These are phyloP conservation scores for Synergus gifuensis DNA, from an alignment of 2,888 invertebrate genomes.

Conservation along the genomic window DNA sequence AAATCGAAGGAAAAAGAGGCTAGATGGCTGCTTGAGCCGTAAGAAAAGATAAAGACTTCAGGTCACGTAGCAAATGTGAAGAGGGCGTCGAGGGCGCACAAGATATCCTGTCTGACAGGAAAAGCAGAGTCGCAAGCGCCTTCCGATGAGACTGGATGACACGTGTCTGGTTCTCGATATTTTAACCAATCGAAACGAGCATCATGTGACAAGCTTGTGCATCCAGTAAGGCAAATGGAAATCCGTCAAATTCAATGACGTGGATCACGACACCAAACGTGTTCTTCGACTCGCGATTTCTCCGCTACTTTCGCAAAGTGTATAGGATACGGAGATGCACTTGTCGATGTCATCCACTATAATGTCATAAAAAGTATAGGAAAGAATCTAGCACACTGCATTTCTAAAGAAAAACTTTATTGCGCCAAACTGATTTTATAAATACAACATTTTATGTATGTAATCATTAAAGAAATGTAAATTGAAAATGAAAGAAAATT, in stretches of 20 bases:
- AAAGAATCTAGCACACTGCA: background rate
- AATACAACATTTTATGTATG: too few relatives aligned
- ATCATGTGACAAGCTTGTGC: conserved; percentile 1
- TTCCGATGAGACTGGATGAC: conserved; percentile 29
- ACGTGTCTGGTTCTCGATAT: conserved; percentile 27
- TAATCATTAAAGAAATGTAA: too few relatives aligned
- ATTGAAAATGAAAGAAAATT: too few relatives aligned
- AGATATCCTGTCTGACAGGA: conserved; percentile 31
- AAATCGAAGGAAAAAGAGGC: background rate
- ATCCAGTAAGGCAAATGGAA: conserved; percentile 23
- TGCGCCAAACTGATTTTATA: too few relatives aligned
- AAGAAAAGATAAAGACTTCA: conserved; percentile 35
- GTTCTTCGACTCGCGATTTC: background rate
- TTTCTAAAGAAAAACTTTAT: background rate
- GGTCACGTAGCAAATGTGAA: conserved; percentile 40
- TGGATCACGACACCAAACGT: conserved; percentile 21
- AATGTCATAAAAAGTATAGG: background rate
- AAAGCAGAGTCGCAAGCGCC: conserved; percentile 26
- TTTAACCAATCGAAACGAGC: background rate
- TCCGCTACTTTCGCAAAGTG: background rate
- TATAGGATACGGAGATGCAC: background rate
- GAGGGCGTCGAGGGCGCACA: background rate
- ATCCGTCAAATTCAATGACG: conserved; percentile 34
- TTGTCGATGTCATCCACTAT: background rate
- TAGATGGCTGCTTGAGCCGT: background rate